Conservation (phyloP, 92 coral and sea anemone species). For the Phenganax stokvisi region DNA sequence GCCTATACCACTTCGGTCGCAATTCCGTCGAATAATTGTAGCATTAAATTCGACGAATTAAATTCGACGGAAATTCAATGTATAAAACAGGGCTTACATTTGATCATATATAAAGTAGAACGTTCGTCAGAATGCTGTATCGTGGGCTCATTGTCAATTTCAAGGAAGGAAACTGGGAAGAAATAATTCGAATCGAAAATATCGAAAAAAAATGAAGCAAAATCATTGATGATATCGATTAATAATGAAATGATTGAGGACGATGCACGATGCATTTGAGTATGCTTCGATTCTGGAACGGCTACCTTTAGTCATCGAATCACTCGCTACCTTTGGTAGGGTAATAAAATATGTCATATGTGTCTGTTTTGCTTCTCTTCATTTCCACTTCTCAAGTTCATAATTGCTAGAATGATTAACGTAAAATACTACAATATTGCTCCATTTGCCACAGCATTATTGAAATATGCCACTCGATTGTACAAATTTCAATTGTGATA, state of each 20-base stretch:
- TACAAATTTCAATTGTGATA: no score
- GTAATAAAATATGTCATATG: neutral
- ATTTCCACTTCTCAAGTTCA: neutral
- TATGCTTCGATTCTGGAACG: slow-evolving; percentile 93
- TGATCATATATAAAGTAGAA: neutral
- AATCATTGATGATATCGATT: neutral
- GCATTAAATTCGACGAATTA: neutral
- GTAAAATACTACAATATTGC: no score
- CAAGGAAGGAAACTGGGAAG: neutral
- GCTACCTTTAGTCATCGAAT: slow-evolving; percentile 88
- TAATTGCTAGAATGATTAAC: no score
- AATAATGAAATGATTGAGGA: slow-evolving; percentile 40
- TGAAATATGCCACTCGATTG: no score
- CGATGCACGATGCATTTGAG: slow-evolving; percentile 99
- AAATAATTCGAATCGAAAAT: neutral
- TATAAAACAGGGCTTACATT: neutral
- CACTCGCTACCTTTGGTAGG: slow-evolving; percentile 95
- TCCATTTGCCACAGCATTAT: no score
- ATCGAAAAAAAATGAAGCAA: neutral
- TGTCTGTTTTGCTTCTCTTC: no score
- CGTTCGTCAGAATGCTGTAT: neutral
- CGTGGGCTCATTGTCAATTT: slow-evolving; percentile 40
- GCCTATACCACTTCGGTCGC: no score
- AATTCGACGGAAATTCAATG: neutral
- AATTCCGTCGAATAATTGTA: no score